Evolutionary conservation across 2,797 vertebrate species (phyloP).

Genomic region (Tiaroga cobitis): DNA sequence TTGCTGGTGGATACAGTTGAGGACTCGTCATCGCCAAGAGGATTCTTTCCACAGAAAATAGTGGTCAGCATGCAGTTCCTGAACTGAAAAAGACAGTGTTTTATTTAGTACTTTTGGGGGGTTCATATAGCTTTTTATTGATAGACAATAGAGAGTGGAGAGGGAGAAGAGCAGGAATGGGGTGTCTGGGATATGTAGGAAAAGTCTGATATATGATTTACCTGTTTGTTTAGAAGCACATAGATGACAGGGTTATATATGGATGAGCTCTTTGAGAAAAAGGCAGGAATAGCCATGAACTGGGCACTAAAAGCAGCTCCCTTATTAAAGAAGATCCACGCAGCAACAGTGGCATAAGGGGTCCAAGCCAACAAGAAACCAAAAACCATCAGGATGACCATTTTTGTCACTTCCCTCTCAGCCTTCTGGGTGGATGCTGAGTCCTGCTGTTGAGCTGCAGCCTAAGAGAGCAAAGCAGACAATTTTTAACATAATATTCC

Average conservation of each 20-base stretch:
- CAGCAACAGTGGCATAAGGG: slow-evolving; percentile 83
- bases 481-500: neutral
- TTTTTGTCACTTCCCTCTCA: slow-evolving; percentile 85
- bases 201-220: neutral
- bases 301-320: slow-evolving; percentile 77
- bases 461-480: slow-evolving; percentile 71
- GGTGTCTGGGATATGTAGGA: neutral
- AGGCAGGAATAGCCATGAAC: slow-evolving; percentile 83
- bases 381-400: slow-evolving; percentile 85
- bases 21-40: slow-evolving; percentile 74
- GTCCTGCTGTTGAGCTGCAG: slow-evolving; percentile 85
- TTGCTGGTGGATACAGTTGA: slow-evolving; percentile 72
- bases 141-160: neutral
- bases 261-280: slow-evolving; percentile 86
- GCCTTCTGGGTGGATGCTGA: slow-evolving; percentile 86
- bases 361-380: slow-evolving; percentile 84
- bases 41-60: slow-evolving; percentile 75
- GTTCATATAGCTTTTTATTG: neutral
- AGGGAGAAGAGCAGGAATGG: neutral
- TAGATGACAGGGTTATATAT: slow-evolving; percentile 79
- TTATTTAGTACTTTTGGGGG: neutral
- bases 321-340: slow-evolving; percentile 84
- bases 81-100: slow-evolving; percentile 65
- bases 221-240: slow-evolving; percentile 73
- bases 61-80: slow-evolving; percentile 77